Evolutionary conservation across 2,888 invertebrate species (phyloP), one percentile per base, ranked within the genome.

Genomic region (Sceliomorpha sp.): DNA sequence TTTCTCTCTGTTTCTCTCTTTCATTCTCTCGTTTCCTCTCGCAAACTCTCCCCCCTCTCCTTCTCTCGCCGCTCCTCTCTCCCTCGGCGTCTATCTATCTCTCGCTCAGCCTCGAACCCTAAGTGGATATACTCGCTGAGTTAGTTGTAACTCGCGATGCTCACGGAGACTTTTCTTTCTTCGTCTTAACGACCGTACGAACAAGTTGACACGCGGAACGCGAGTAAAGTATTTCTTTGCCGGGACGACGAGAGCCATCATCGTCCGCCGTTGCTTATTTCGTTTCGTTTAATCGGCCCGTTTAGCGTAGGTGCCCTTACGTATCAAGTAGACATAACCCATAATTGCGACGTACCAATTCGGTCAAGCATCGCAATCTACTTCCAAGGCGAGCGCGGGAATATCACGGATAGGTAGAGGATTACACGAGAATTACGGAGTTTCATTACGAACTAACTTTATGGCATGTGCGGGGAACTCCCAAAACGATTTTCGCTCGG

Each of bases 61-160:
- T n/a, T n/a, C n/a, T n/a, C n/a, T n/a, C n/a, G n/a, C 26, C 24
- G n/a, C n/a, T n/a, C 47, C 24, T 44, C 40, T 34, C 31, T 36
- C 53, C 15, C 27, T 20, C 20, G 5, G 2, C n/a, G n/a, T 20
- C 48, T 47, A 12, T 37, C 37, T 12, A 32, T 29, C 32, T 51
- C 44, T 44, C 24, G 17, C 48, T 13, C 34, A 37, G 13, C 26
- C 42, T 47, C 59, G 64, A 64, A 10, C 58, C 58, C 58, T 42
- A 42, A 60, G 60, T 55, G 48, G 68, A 50, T 68, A 68, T 62
- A 68, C 68, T 68, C 62, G 68, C 56, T 47, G 60, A 67, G 67
- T 59, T 67, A 55, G 59, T 55, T 55, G 67, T 67, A 67, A 60
- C 67, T 67, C 55, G 59, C 53, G 47, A 13, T 27, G 42, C 34